Evolutionary conservation across 2,888 invertebrate species (phyloP).

Genomic region (Leuctra nigra): DNA sequence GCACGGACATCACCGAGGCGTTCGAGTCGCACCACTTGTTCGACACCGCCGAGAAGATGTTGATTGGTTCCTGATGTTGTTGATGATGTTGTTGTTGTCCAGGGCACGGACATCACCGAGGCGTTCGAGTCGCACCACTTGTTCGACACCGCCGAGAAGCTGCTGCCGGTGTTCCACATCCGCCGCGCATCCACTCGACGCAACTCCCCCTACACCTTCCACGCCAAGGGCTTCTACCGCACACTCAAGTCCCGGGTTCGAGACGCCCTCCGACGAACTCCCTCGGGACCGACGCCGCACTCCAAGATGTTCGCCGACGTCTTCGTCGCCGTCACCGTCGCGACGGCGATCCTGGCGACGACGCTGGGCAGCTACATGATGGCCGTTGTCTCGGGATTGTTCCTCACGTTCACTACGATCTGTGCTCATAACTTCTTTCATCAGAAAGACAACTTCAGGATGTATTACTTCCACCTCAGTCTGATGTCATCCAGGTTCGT

Average conservation of each 20-base stretch:
- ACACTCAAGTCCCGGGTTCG: conserved; percentile 43
- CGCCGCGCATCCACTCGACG: conserved; percentile 55
- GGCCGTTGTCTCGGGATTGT: conserved; percentile 47
- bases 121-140: too few species aligned
- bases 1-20: too few species aligned
- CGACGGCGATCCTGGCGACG: conserved; percentile 35
- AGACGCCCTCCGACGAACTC: conserved; percentile 5
- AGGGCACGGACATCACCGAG: too few species aligned
- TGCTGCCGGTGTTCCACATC: conserved; percentile 43
- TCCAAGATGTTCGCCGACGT: conserved; percentile 34
- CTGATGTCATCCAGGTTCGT: conserved; percentile 60
- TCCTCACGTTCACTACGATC: conserved; percentile 52
- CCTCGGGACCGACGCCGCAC: conserved; percentile 10
- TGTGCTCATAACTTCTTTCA: conserved; percentile 74
- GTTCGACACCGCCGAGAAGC: conserved; percentile 47
- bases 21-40: too few species aligned
- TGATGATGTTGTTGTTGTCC: too few species aligned
- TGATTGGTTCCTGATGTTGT: too few species aligned
- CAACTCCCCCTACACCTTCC: conserved; percentile 65
- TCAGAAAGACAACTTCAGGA: conserved; percentile 65
- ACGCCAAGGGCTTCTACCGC: conserved; percentile 65
- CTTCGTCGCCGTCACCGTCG: conserved; percentile 39
- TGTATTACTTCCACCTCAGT: conserved; percentile 68
- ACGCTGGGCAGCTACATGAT: conserved; percentile 31
- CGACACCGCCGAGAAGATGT: too few species aligned